Base-by-base conservation (phyloP, 2,888 invertebrate species). In the Caenorhabditis imperialis region DNA sequence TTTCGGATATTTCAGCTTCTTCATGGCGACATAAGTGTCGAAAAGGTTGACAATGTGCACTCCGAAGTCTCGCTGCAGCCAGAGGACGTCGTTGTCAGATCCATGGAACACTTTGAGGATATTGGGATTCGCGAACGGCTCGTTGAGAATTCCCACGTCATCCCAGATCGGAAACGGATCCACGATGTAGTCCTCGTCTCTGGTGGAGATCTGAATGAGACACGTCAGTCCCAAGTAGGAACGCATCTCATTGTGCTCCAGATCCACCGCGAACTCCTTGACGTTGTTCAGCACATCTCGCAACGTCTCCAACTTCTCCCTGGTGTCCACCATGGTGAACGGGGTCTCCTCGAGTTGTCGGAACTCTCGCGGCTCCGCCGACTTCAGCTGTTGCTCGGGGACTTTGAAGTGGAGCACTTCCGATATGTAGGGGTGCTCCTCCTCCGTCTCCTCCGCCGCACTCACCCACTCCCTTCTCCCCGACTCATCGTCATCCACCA, bases 41-140 rank as follows among this genome's bases (percentile, higher is more conserved):
- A 99, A 97, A 92, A 99, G 92, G 81, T 97, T 96, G 0, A 99
- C 96, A 2, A 99, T 90, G 88, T 99, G 99, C 1, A 99, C 88
- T 0, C 95, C 94, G 62, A 98, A 92, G 91, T 99, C 99, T 16
- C 95, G 91, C 89, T 99, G 99, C 30, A 99, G 90, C 98, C 99
- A 99, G 33, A 92, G 90, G 18, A 99, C 91, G 88, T 99, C 98
- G 71, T 88, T 90, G 67, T 93, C 93, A 0, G 95, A 94, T 10
- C 98, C 98, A 88, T 99, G 99, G 81, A 99, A 93, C 5, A 96
- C 95, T 91, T 99, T 99, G 0, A 96, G 89, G 83, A 96, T 93
- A 54, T 92, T 92, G 0, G 95, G 93, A 88, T 97, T 92, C 0
- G 97, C 94, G 86, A 98, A 96, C 22, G 94, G 91, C 84, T 93